Percentiles rank a stretch among this genome's conserved stretches.
These are phyloP conservation scores for Iselma pallidipennis DNA, from an alignment of 2,888 invertebrate species.

Conservation along the genomic window DNA sequence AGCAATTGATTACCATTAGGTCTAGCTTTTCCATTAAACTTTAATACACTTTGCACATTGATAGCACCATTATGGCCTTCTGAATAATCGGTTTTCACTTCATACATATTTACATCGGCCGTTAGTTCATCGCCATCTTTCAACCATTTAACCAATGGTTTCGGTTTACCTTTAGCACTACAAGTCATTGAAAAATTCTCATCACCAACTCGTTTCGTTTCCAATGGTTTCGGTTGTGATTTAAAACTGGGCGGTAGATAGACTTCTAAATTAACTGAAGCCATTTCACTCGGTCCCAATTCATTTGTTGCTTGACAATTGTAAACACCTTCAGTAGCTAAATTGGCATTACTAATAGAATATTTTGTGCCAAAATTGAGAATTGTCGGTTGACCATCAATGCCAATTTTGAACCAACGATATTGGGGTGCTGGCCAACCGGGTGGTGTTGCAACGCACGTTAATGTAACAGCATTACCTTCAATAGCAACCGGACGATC, in stretches of 20 bases:
- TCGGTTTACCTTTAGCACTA: constrained; percentile 86
- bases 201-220: constrained; percentile 79
- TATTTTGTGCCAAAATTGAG: constrained; percentile 80
- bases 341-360: constrained; percentile 82
- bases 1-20: constrained; percentile 76
- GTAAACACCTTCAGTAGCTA: constrained; percentile 86
- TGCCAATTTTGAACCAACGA: constrained; percentile 84
- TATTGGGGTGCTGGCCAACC: constrained; percentile 93
- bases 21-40: constrained; percentile 78
- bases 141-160: constrained; percentile 81
- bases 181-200: constrained; percentile 79
- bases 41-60: constrained; percentile 80
- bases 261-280: constrained; percentile 82
- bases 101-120: constrained; percentile 76
- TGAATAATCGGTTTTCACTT: constrained; percentile 77
- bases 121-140: constrained; percentile 83
- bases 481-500: constrained; percentile 84
- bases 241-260: constrained; percentile 87
- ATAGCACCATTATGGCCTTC: constrained; percentile 79
- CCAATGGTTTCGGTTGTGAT: constrained; percentile 79
- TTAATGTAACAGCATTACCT: constrained; percentile 79
- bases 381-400: constrained; percentile 66
- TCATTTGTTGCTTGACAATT: constrained; percentile 90
- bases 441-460: constrained; percentile 84
- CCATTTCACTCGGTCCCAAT: constrained; percentile 82